Evolutionary conservation across 2,797 vertebrate genomes (phyloP).

Genomic region (Salarias fasciatus): DNA sequence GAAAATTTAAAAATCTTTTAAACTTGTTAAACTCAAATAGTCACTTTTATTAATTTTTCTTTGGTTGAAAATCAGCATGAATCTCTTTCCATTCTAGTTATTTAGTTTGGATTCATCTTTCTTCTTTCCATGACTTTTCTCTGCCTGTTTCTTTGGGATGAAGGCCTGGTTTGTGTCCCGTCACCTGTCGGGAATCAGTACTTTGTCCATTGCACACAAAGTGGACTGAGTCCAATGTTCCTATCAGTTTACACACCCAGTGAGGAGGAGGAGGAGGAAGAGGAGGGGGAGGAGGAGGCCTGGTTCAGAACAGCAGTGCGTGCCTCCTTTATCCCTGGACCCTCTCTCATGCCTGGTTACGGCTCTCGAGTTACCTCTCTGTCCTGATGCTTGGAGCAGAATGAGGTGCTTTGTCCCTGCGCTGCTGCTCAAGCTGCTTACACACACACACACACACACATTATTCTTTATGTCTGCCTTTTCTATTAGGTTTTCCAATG

Average conservation of each 20-base stretch:
- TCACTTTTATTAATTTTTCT: no score
- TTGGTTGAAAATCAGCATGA: no score
- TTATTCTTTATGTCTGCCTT: neutral
- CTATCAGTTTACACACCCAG: conserved; percentile 70
- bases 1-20: neutral
- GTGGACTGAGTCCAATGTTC: conserved; percentile 56
- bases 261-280: conserved; percentile 27
- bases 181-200: conserved; percentile 51
- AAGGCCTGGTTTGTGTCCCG: conserved; percentile 17
- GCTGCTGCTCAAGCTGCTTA: conserved; percentile 54
- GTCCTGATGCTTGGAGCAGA: conserved; percentile 67
- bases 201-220: conserved; percentile 47
- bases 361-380: conserved; percentile 74
- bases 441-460: conserved; percentile 32
- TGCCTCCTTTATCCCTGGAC: conserved; percentile 60
- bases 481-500: neutral
- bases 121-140: neutral
- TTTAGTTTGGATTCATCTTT: conserved; percentile 11
- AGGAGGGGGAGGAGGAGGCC: conserved; percentile 12
- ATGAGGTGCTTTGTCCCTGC: conserved; percentile 76
- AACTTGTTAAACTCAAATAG: no score
- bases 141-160: conserved; percentile 5
- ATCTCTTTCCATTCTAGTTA: no score
- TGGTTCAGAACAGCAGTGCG: conserved; percentile 61
- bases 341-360: conserved; percentile 57